These are phyloP conservation scores for cat (Felis catus) DNA, from an alignment of 2,113 vertebrate genomes.

Conservation along the genomic window F.catus_Fca126_mat1.0 CM031414.1:138804501-138805000, in stretches of 20 bases:
- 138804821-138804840: accelerated
- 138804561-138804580: accelerated
- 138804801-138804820: too few species aligned
- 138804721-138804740: accelerated
- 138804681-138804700: accelerated
- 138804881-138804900: too few species aligned
- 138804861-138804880: accelerated
- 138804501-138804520: accelerated
- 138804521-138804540: accelerated
- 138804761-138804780: accelerated
- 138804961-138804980: not conserved
- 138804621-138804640: accelerated
- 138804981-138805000: not conserved
- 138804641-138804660: accelerated
- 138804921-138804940: not conserved
- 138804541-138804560: accelerated
- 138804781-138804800: not conserved
- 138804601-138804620: not conserved
- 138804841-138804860: too few species aligned
- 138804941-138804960: too few species aligned
- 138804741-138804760: too few species aligned
- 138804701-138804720: accelerated
- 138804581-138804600: accelerated
- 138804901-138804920: not conserved
- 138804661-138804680: not conserved